Evolutionary conservation across 2,113 vertebrate species (phyloP).

Genomic region (Syrmaticus mikado): DNA sequence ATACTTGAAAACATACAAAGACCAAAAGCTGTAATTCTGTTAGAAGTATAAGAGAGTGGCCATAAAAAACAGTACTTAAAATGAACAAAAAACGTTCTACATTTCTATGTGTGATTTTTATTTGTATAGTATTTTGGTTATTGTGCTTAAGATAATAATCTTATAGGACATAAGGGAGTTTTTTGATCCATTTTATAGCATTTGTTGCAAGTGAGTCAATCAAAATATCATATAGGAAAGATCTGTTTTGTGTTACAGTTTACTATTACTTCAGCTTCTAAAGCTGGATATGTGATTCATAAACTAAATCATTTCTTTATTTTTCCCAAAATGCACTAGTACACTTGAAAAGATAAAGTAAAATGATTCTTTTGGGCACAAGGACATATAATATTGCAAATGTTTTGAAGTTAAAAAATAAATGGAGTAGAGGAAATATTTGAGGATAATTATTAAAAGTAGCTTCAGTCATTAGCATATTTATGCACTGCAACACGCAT

Average conservation of each 20-base stretch:
- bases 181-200: constrained; percentile 51
- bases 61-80: neutral
- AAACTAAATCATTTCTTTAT: constrained; percentile 23
- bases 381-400: neutral
- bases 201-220: constrained; percentile 41
- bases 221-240: constrained; percentile 55
- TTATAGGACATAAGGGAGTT: constrained; percentile 32
- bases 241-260: constrained; percentile 29
- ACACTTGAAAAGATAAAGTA: constrained; percentile 28
- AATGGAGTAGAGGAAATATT: constrained; percentile 3
- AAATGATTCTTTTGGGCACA: neutral
- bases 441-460: neutral
- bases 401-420: neutral
- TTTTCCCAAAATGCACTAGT: constrained; percentile 16
- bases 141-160: constrained; percentile 28
- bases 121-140: neutral
- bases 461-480: neutral
- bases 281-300: constrained; percentile 32
- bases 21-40: neutral
- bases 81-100: neutral
- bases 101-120: neutral
- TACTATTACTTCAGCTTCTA: constrained; percentile 44
- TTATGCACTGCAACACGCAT: neutral
- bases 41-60: neutral
- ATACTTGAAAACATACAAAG: neutral